These are phyloP conservation scores for Patella vulgata DNA, from an alignment of 1,140 invertebrate genomes.

Conservation along the genomic window DNA sequence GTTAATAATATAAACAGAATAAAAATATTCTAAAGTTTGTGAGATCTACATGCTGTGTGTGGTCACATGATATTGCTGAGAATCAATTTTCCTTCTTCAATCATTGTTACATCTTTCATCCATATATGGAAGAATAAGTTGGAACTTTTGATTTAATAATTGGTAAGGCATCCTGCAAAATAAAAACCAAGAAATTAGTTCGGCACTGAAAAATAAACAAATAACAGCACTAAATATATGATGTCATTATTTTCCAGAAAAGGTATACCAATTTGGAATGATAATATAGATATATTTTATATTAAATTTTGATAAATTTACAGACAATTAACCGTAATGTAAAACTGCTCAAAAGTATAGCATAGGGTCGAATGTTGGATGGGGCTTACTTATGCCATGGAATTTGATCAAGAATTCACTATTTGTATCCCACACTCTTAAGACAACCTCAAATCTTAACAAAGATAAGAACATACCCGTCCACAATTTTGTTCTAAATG, in stretches of 20 bases:
- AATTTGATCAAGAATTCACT: too few relatives aligned
- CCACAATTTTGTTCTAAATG: slow-evolving; percentile 63
- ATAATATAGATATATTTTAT: not conserved
- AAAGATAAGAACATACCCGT: slow-evolving; percentile 43
- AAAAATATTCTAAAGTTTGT: too few relatives aligned
- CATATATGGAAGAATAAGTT: slow-evolving; percentile 59
- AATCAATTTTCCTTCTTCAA: too few relatives aligned
- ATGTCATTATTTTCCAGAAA: not conserved
- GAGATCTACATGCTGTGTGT: too few relatives aligned
- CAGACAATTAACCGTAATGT: not conserved
- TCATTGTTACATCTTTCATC: slow-evolving; percentile 26
- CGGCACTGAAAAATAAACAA: not conserved
- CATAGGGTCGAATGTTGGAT: too few relatives aligned
- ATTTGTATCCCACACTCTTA: too few relatives aligned
- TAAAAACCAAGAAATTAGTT: slow-evolving; percentile 22
- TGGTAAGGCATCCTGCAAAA: slow-evolving; percentile 53
- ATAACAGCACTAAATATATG: not conserved
- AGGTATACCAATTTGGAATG: not conserved
- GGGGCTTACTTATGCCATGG: too few relatives aligned
- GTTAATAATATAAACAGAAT: too few relatives aligned
- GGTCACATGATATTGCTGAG: too few relatives aligned
- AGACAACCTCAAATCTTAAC: too few relatives aligned
- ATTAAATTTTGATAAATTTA: not conserved
- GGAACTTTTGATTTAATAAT: slow-evolving; percentile 61
- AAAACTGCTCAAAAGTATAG: not conserved